A percentile compares a stretch with the other conserved stretches of the same genome.
These are phyloP conservation scores for Neria commutata DNA, from an alignment of 2,888 invertebrate species.

Conservation along the genomic window DNA sequence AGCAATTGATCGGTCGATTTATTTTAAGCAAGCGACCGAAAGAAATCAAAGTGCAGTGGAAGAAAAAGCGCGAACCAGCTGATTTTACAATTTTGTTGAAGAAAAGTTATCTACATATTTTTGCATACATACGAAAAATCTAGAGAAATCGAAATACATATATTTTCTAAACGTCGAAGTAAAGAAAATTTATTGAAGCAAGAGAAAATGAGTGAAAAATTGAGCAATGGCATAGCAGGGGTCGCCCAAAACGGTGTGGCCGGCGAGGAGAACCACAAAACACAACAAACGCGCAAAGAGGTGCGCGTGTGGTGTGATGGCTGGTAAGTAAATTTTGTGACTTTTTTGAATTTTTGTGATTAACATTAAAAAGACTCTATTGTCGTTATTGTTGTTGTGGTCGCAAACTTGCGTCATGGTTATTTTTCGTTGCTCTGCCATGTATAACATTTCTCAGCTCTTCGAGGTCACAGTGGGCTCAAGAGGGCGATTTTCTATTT, in stretches of 20 bases:
- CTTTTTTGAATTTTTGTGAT: background rate
- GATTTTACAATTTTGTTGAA: no score
- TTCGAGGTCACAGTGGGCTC: no score
- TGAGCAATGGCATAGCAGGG: slow-evolving; percentile 19
- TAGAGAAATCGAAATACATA: background rate
- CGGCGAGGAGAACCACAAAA: slow-evolving; percentile 8
- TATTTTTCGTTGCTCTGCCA: no score
- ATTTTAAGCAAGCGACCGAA: background rate
- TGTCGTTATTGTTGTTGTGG: no score
- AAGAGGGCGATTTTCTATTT: no score
- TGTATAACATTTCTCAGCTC: no score
- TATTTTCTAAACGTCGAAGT: background rate
- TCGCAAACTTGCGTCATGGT: no score
- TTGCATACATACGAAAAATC: no score
- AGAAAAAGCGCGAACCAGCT: background rate
- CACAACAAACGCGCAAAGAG: slow-evolving; percentile 26
- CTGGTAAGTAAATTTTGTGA: slow-evolving; percentile 33
- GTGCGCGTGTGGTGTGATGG: slow-evolving; percentile 41
- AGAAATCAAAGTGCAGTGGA: background rate
- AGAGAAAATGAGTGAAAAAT: slow-evolving; percentile 34
- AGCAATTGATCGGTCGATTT: background rate
- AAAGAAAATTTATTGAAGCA: background rate
- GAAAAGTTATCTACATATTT: no score
- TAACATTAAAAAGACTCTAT: no score
- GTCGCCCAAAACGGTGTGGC: slow-evolving; percentile 4